A percentile compares a stretch with the other conserved stretches of the same genome.
Conservation (phyloP, 2,888 invertebrate genomes). For the Marronus borbonicus region DNA sequence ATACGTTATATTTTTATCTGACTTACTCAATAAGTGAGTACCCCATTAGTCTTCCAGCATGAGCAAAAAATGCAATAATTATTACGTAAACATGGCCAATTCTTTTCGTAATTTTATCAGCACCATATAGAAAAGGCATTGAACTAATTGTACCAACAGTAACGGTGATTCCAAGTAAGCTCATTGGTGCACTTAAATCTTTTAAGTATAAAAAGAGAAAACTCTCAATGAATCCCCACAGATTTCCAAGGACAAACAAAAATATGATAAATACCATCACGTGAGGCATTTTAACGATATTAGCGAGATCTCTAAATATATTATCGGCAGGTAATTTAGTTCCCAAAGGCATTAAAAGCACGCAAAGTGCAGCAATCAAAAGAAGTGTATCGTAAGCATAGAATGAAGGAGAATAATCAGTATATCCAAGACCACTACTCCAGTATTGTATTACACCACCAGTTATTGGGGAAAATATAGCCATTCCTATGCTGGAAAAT, state of each 20-base stretch:
- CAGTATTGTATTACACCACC: slow-evolving; percentile 84
- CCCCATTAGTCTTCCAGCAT: slow-evolving; percentile 85
- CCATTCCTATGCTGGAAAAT: slow-evolving; percentile 88
- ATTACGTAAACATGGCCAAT: slow-evolving; percentile 89
- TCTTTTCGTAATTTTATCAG: slow-evolving; percentile 86
- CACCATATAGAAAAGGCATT: slow-evolving; percentile 87
- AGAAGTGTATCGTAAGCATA: slow-evolving; percentile 85
- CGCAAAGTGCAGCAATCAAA: slow-evolving; percentile 81
- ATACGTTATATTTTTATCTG: slow-evolving; percentile 37
- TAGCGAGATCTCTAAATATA: slow-evolving; percentile 82
- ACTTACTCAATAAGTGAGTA: slow-evolving; percentile 90
- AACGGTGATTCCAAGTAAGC: slow-evolving; percentile 86
- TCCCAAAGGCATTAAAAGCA: slow-evolving; percentile 85
- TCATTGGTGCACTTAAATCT: slow-evolving; percentile 88
- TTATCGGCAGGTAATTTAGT: slow-evolving; percentile 85
- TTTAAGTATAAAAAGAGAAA: slow-evolving; percentile 89
- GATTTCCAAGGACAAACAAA: slow-evolving; percentile 86
- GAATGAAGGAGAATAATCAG: slow-evolving; percentile 91
- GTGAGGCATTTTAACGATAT: slow-evolving; percentile 84
- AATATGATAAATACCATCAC: slow-evolving; percentile 87
- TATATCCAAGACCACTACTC: slow-evolving; percentile 79
- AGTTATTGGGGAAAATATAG: slow-evolving; percentile 85
- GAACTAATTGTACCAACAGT: slow-evolving; percentile 89
- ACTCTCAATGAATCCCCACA: slow-evolving; percentile 93
- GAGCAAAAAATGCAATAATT: slow-evolving; percentile 88